These are phyloP conservation scores for Drosophila pandora DNA, from an alignment of 1,140 invertebrate species.

Conservation along the genomic window DNA sequence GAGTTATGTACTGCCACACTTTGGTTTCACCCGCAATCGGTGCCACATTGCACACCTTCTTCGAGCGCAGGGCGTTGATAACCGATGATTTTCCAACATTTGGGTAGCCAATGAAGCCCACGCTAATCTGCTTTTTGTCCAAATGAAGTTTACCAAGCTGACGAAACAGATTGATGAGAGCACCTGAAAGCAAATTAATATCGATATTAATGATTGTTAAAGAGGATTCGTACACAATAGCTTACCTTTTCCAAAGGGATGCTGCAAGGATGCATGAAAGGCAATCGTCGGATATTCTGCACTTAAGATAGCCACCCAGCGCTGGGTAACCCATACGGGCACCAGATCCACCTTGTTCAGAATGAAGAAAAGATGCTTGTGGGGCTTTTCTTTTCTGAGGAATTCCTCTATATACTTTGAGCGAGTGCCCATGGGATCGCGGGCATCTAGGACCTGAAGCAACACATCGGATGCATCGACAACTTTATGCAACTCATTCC, in stretches of 20 bases:
- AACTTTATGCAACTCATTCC: constrained; percentile 99
- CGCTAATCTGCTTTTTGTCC: constrained; percentile 99
- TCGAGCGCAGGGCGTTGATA: constrained; percentile 97
- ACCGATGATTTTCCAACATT: constrained; percentile 99
- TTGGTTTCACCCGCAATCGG: constrained; percentile 99
- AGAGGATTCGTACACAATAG: background rate
- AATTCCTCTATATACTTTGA: constrained; percentile 96
- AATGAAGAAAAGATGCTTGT: constrained; percentile 97
- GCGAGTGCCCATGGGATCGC: constrained; percentile 97
- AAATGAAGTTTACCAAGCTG: constrained; percentile 98
- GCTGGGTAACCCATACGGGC: constrained; percentile 98
- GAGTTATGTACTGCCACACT: constrained; percentile 99
- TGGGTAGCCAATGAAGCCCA: constrained; percentile 99
- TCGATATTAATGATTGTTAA: background rate
- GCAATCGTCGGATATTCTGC: constrained; percentile 98
- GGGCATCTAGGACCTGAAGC: constrained; percentile 96
- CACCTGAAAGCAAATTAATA: constrained; percentile 84
- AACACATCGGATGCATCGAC: constrained; percentile 99
- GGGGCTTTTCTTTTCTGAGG: constrained; percentile 94
- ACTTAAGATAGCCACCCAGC: constrained; percentile 97
- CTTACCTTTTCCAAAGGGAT: constrained; percentile 97
- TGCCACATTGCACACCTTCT: constrained; percentile 99
- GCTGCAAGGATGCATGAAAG: constrained; percentile 98
- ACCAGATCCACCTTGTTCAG: constrained; percentile 98
- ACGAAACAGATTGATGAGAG: constrained; percentile 97